Evolutionary conservation across 2,888 invertebrate genomes (phyloP).

Genomic region (Thereva nobilitata): DNA sequence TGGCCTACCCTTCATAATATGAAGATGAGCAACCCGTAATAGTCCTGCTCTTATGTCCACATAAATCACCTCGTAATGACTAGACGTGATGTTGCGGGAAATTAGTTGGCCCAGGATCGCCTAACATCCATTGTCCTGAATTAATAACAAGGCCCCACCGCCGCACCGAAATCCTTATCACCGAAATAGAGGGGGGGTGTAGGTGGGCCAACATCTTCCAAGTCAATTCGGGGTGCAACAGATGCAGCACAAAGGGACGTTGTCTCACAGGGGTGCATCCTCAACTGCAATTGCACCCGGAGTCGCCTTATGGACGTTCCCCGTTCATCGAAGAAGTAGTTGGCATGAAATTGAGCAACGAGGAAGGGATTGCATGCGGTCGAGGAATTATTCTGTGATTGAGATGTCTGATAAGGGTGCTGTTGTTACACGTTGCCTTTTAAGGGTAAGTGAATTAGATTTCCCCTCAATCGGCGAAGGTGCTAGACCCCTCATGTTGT

Average conservation of each 20-base stretch:
- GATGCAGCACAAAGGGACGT: constrained; percentile 10
- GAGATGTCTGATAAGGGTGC: no score
- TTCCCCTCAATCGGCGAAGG: no score
- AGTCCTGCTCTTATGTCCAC: constrained; percentile 21
- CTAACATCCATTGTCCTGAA: constrained; percentile 25
- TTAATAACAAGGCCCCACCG: constrained; percentile 21
- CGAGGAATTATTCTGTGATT: no score
- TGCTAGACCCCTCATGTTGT: no score
- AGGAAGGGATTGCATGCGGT: constrained; percentile 18
- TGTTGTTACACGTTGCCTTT: no score
- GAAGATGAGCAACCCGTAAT: constrained; percentile 7
- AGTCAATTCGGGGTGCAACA: constrained; percentile 9
- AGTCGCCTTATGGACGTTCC: no score
- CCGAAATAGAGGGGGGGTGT: background rate
- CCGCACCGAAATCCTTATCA: constrained; percentile 9
- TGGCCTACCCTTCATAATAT: background rate
- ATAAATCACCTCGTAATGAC: constrained; percentile 39
- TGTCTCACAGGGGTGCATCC: background rate
- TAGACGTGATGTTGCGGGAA: constrained; percentile 39
- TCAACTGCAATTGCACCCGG: background rate
- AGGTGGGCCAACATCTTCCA: background rate
- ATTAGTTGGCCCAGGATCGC: constrained; percentile 29
- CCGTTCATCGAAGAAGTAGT: background rate
- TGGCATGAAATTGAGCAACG: constrained; percentile 21
- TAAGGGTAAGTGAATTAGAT: no score